Percentiles rank a stretch among this genome's conserved stretches.
Evolutionary conservation across 1,140 invertebrate genomes (phyloP).

Genomic region (Mizuhopecten yessoensis): DNA sequence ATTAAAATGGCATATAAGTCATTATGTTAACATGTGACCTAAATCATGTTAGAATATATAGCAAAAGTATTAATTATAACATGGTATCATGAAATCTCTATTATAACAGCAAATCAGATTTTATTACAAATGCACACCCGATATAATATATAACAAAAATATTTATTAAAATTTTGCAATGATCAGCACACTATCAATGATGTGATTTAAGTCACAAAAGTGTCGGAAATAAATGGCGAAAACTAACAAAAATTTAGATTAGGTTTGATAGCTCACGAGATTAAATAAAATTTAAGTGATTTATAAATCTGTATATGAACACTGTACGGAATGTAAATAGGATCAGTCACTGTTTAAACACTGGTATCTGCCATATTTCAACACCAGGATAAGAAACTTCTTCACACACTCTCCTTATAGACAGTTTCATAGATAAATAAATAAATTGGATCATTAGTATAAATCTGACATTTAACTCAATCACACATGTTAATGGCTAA

Average conservation of each 20-base stretch:
- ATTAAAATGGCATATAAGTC: too few species aligned
- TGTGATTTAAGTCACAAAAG: background rate
- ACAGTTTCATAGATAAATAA: background rate
- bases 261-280: conserved; percentile 3
- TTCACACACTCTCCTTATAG: background rate
- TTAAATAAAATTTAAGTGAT: background rate
- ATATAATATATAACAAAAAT: too few species aligned
- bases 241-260: background rate
- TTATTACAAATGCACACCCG: too few species aligned
- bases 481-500: too few species aligned
- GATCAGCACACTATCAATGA: background rate
- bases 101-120: too few species aligned
- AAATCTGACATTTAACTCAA: background rate
- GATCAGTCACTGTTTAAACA: background rate
- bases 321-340: background rate
- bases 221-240: background rate
- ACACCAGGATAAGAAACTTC: background rate
- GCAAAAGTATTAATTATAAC: too few species aligned
- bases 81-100: too few species aligned
- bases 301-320: conserved; percentile 10
- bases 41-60: too few species aligned
- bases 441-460: background rate
- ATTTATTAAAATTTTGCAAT: background rate
- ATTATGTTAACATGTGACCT: too few species aligned
- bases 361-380: conserved; percentile 3